Evolutionary conservation across 1,140 invertebrate genomes (phyloP), one percentile per base, ranked within the genome.

Genomic region (Sminthurinus signatus): DNA sequence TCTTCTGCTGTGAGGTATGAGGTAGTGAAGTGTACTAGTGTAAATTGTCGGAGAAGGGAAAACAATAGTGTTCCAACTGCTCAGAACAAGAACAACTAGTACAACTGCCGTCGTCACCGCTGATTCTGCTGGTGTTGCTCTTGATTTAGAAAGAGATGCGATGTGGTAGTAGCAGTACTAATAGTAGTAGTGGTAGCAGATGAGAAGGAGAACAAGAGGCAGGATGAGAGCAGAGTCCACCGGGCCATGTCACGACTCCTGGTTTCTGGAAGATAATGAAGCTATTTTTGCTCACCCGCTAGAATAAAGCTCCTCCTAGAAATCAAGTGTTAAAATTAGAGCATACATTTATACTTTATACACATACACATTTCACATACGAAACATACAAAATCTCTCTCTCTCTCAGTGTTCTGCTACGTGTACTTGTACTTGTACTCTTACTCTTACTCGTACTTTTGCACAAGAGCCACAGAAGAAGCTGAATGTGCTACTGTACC

Each of bases 261-360:
- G 28, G 55, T 57, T 39, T 60, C 65, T 67, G 51, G 60, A 57
- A 67, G 65, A 67, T 67, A 67, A 67, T 67, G 65, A 67, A 67
- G 65, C 65, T 67, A 67, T 67, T 67, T 67, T 67, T 67, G 65
- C 60, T 67, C 65, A 67, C 65, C 55, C 60, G 60, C 46, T 36
- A 56, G 51, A 44, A 54, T 51, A 23, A 36, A 36, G 61, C 54
- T 63, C 61, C 52, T 63, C 61, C 51, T 63, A 36, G 31, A 27
- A 57, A 57, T 57, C 55, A 52, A 52, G 27, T 62, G 60, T 62
- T 62, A 62, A 62, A 62, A 62, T 62, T 62, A 62, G 60, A 62
- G 60, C 60, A 62, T 28, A 19, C 19, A 52, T 19, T 12, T 28
- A 12, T 19, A 5, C 14, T n/a, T 27, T 23, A 8, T 25, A 14